These are phyloP conservation scores for Ceryle rudis DNA, from an alignment of 2,797 vertebrate species.

Conservation along the genomic window DNA sequence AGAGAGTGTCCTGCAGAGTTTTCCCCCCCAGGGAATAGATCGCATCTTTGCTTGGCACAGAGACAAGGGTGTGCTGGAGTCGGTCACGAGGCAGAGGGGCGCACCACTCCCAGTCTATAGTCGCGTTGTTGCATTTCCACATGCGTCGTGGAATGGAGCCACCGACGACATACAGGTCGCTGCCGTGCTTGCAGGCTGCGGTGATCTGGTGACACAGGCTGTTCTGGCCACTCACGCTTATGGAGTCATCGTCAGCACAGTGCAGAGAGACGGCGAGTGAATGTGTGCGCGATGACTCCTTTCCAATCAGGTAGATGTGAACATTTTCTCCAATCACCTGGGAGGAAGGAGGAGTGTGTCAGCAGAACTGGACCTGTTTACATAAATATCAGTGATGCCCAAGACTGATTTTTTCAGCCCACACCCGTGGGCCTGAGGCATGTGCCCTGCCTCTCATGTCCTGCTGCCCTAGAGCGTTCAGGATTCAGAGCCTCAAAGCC, in stretches of 20 bases:
- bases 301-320: constrained; percentile 97
- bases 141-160: constrained; percentile 97
- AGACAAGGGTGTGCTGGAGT: constrained; percentile 96
- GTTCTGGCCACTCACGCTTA: constrained; percentile 97
- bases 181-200: constrained; percentile 95
- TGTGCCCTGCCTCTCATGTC: neutral
- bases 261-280: constrained; percentile 95
- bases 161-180: constrained; percentile 95
- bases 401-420: neutral
- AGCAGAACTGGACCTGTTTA: neutral
- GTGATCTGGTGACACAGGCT: constrained; percentile 99
- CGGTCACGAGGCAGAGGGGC: constrained; percentile 95
- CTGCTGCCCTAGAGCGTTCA: neutral
- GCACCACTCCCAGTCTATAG: constrained; percentile 99
- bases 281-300: constrained; percentile 95
- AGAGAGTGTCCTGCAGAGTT: constrained; percentile 95
- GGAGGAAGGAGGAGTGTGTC: neutral
- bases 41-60: constrained; percentile 88
- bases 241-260: constrained; percentile 93
- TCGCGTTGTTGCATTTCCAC: constrained; percentile 99
- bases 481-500: neutral
- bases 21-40: constrained; percentile 98
- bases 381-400: neutral
- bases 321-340: constrained; percentile 98
- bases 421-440: neutral